Base-by-base conservation (phyloP, 2,888 invertebrate genomes). In the Steromphala cineraria region DNA sequence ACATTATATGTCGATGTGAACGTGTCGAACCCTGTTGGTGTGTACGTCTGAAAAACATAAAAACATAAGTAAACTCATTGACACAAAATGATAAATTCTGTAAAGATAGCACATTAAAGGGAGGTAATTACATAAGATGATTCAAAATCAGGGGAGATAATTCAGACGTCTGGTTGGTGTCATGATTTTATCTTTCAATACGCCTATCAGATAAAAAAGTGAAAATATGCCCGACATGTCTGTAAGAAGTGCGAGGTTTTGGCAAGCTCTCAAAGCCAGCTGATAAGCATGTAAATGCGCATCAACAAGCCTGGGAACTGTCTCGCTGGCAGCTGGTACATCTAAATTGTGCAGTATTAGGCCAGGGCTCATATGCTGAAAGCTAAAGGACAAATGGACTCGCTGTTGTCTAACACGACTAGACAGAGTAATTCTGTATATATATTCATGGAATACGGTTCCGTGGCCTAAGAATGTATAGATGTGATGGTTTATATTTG, bases 21-120 rank as follows among this genome's bases (percentile, higher is more conserved):
- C 0, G 91, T 91, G 71, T 91, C 90, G 74, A 91, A 91, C 8
- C 90, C 90, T 2, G 91, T 90, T 1, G 91, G 88, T 56, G 90
- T 88, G 86, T 91, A 91, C 1, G 85, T 85, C 91, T 91, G 90
- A 81, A 89, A 90, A 67, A 67, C 62, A 56, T 80, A 84, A 78
- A 46, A 5, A 46, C 46, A 82, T 10, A 46, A 36, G 36, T 36
- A 36, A 46, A 46, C 10, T 46, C 46, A 10, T 46, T 46, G 55
- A 67, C 83, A 82, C 21, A 46, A 46, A 13, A 46, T 46, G 4
- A 46, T 46, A 46, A 10, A 46, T 46, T 13, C 13, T 13, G 7
- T 13, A 5, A 46, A 46, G 10, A 46, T 5, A 46, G 5, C 5
- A 46, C 46, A 13, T 46, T 46, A 8, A 13, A 46, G 7, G 46